Percentiles rank a stretch among this genome's conserved stretches.
Evolutionary conservation across 2,113 vertebrate species (phyloP).

Genomic region (Zosterops lateralis): DNA sequence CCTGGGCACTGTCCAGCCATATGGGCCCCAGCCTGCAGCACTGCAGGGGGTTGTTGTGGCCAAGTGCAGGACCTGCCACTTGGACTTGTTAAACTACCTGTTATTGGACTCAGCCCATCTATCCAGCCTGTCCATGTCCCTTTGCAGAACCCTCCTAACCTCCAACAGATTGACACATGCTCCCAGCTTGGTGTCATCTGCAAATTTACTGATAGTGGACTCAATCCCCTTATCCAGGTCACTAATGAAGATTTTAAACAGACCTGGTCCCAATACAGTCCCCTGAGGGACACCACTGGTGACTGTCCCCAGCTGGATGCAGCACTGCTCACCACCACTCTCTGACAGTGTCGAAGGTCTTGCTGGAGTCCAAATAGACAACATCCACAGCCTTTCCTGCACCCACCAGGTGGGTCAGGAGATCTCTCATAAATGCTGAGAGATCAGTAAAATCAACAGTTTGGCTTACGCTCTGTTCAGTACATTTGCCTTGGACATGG

Average conservation of each 20-base stretch:
- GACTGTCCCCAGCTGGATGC: not conserved
- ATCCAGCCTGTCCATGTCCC: not conserved
- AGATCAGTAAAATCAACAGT: not conserved
- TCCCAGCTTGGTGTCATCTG: not conserved
- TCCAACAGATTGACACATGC: no score
- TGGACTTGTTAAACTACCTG: not conserved
- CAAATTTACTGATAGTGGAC: not conserved
- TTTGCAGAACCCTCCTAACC: not conserved
- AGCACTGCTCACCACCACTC: not conserved
- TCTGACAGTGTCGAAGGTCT: not conserved
- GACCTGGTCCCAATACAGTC: not conserved
- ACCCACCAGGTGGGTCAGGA: no score
- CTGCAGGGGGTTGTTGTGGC: not conserved
- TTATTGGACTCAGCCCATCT: fast-evolving
- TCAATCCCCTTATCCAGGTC: not conserved
- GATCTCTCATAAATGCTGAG: not conserved
- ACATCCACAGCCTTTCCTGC: not conserved
- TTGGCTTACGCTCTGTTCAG: not conserved
- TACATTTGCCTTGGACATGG: not conserved
- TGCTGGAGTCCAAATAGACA: not conserved
- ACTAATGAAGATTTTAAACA: not conserved
- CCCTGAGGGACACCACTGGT: not conserved
- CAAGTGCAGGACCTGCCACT: not conserved
- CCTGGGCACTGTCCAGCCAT: not conserved
- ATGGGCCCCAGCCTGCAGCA: not conserved